These are phyloP conservation scores for Choristoneura rosaceana DNA, from an alignment of 2,888 invertebrate species.

Conservation along the genomic window DNA sequence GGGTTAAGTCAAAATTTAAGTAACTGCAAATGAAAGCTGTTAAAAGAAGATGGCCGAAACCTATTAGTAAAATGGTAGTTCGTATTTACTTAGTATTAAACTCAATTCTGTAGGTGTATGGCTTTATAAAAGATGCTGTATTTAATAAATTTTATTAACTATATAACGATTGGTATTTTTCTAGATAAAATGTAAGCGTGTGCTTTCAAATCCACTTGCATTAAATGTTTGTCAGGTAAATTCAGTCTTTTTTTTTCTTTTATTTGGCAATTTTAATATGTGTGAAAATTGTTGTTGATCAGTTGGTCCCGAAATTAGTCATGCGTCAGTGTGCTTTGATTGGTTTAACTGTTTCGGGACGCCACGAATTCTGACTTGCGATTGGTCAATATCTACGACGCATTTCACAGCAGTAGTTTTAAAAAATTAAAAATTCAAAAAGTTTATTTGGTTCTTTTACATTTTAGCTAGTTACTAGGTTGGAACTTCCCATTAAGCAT, in stretches of 20 bases:
- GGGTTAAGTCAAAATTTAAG: no score
- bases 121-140: not conserved
- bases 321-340: not conserved
- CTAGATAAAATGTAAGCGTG: constrained; percentile 3
- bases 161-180: constrained; percentile 1
- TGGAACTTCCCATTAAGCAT: no score
- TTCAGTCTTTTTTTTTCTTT: not conserved
- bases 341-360: not conserved
- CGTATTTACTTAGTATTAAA: constrained; percentile 2
- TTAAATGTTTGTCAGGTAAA: constrained; percentile 5
- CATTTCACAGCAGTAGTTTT: no score
- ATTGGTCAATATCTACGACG: not conserved
- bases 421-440: no score
- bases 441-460: no score
- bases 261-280: no score
- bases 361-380: not conserved
- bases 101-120: not conserved
- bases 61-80: not conserved
- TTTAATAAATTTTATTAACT: not conserved
- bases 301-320: not conserved
- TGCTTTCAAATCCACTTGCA: not conserved
- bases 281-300: no score
- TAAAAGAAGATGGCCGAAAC: not conserved
- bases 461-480: no score
- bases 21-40: not conserved